Conservation (phyloP, 2,888 invertebrate genomes). For the Tenthredo notha region DNA sequence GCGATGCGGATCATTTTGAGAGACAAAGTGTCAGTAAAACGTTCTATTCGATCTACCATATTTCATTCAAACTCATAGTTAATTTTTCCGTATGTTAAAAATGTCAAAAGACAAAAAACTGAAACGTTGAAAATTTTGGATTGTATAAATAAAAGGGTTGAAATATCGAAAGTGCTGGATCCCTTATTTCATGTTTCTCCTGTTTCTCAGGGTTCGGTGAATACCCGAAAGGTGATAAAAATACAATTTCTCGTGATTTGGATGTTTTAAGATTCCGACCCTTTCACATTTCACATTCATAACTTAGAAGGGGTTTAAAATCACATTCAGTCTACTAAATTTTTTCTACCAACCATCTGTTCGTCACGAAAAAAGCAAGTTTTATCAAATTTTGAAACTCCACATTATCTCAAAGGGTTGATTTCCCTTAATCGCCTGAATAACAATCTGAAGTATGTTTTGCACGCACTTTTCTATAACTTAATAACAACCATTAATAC, state of each 20-base stretch:
- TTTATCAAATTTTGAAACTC: neutral
- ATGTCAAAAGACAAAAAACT: no score
- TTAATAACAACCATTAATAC: neutral
- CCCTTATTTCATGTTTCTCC: no score
- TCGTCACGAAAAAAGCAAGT: neutral
- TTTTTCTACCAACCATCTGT: neutral
- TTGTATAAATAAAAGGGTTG: no score
- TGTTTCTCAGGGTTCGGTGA: no score
- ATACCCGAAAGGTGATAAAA: no score
- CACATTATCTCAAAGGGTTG: neutral
- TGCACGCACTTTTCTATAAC: neutral
- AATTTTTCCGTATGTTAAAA: no score
- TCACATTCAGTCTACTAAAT: neutral
- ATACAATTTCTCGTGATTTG: no score
- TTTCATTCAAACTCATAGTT: neutral
- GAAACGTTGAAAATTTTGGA: no score
- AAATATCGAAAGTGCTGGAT: no score
- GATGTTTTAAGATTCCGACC: no score
- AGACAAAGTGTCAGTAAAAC: neutral
- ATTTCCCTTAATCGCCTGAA: neutral
- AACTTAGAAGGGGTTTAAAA: neutral
- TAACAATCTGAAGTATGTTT: neutral
- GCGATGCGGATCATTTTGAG: neutral
- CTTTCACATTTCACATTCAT: no score
- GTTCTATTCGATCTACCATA: no score